These are phyloP conservation scores for Drosophila mulleri DNA, from an alignment of 2,888 invertebrate species.

Conservation along the genomic window DNA sequence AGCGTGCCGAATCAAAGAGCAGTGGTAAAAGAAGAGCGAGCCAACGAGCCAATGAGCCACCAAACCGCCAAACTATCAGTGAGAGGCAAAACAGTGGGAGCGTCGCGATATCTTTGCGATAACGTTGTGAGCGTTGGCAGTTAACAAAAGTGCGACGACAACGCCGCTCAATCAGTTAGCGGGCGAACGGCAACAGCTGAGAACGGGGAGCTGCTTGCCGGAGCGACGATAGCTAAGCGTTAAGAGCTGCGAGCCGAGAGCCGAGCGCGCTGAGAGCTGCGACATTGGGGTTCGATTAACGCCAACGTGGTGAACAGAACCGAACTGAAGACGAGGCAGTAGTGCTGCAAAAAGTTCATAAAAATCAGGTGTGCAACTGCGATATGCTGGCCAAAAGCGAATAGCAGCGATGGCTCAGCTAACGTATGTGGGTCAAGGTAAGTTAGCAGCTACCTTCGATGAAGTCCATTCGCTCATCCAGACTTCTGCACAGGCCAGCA, in stretches of 20 bases:
- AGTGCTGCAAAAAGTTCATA: slow-evolving; percentile 22
- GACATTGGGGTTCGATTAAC: slow-evolving; percentile 66
- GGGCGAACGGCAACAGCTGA: slow-evolving; percentile 59
- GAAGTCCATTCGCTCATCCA: not conserved
- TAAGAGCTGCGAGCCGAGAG: slow-evolving; percentile 18
- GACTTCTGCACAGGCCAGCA: slow-evolving; percentile 40
- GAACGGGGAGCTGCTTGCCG: slow-evolving; percentile 36
- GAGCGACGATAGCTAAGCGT: slow-evolving; percentile 28
- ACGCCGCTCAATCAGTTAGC: slow-evolving; percentile 71
- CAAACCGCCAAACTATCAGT: slow-evolving; percentile 15
- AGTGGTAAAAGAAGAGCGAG: slow-evolving; percentile 46
- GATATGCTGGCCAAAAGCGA: slow-evolving; percentile 59
- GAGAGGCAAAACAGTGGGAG: slow-evolving; percentile 25
- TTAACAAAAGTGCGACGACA: slow-evolving; percentile 48
- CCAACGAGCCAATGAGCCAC: not conserved
- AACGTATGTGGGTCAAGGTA: slow-evolving; percentile 68
- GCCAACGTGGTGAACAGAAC: slow-evolving; percentile 70
- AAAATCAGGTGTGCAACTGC: slow-evolving; percentile 49
- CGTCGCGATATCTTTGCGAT: slow-evolving; percentile 56
- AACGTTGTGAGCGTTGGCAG: slow-evolving; percentile 49
- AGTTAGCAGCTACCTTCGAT: slow-evolving; percentile 15
- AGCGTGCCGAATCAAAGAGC: slow-evolving; percentile 19
- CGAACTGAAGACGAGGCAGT: slow-evolving; percentile 35
- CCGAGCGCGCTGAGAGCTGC: slow-evolving; percentile 15
- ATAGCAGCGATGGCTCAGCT: slow-evolving; percentile 67